These are phyloP conservation scores for Drosophila anomelani DNA, from an alignment of 2,888 invertebrate species.

Conservation along the genomic window DNA sequence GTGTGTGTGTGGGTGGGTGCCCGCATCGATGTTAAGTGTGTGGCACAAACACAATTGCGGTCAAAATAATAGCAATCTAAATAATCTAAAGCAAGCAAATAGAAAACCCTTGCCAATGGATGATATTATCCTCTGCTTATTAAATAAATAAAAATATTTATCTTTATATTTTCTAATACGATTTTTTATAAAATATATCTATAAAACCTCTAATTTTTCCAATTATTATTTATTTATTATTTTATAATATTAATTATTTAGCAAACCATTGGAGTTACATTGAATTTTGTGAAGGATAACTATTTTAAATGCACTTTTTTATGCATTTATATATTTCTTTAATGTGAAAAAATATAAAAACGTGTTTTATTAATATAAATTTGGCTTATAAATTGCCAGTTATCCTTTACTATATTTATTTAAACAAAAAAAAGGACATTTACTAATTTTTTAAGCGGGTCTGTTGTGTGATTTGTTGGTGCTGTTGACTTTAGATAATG, in stretches of 20 bases:
- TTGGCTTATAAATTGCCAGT: neutral
- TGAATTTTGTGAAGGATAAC: neutral
- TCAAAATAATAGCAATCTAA: constrained; percentile 6
- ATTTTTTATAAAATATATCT: too few species aligned
- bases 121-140: too few species aligned
- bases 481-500: constrained; percentile 78
- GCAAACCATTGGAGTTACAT: too few species aligned
- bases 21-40: constrained; percentile 42
- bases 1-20: constrained; percentile 33
- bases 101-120: too few species aligned
- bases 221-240: too few species aligned
- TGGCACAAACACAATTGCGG: constrained; percentile 14
- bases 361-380: neutral
- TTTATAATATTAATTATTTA: too few species aligned
- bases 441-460: constrained; percentile 17
- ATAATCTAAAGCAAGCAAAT: neutral
- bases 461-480: constrained; percentile 47
- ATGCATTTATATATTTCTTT: neutral
- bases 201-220: too few species aligned
- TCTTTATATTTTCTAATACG: too few species aligned
- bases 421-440: neutral
- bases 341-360: neutral
- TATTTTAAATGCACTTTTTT: neutral
- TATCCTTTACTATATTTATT: neutral
- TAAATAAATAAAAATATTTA: too few species aligned